Evolutionary conservation across 2,113 vertebrate genomes (phyloP).

Genomic region (Chionomys nivalis): DNA sequence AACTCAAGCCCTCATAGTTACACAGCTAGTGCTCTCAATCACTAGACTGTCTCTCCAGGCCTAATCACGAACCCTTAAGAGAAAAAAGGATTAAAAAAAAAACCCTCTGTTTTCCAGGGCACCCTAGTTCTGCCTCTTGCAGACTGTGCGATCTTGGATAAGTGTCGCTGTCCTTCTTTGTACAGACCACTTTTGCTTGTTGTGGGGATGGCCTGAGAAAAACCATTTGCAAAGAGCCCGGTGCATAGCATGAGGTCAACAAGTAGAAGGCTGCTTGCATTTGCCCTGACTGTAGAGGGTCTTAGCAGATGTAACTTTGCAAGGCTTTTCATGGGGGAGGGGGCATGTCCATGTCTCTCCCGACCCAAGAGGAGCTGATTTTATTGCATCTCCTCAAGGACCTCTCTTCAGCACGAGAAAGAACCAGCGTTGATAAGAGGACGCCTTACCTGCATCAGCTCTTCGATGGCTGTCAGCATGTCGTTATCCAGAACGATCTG

Average conservation of each 20-base stretch:
- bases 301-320: neutral
- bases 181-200: neutral
- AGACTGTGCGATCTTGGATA: neutral
- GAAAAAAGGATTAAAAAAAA: neutral
- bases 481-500: constrained; percentile 66
- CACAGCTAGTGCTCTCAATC: neutral
- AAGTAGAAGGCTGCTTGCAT: neutral
- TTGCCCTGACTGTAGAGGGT: neutral
- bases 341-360: neutral
- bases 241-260: neutral
- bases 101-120: neutral
- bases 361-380: neutral
- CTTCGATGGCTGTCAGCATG: constrained; percentile 75
- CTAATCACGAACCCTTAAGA: neutral
- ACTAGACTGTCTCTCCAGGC: neutral
- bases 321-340: neutral
- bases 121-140: neutral
- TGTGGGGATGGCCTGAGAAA: neutral
- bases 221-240: neutral
- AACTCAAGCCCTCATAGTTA: neutral
- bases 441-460: constrained; percentile 78
- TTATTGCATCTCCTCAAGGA: neutral
- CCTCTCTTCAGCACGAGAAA: neutral
- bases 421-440: neutral
- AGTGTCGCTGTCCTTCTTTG: neutral